Evolutionary conservation across 2,888 invertebrate species (phyloP), one percentile per base, ranked within the genome.

Genomic region (Cheiracanthium punctorium): DNA sequence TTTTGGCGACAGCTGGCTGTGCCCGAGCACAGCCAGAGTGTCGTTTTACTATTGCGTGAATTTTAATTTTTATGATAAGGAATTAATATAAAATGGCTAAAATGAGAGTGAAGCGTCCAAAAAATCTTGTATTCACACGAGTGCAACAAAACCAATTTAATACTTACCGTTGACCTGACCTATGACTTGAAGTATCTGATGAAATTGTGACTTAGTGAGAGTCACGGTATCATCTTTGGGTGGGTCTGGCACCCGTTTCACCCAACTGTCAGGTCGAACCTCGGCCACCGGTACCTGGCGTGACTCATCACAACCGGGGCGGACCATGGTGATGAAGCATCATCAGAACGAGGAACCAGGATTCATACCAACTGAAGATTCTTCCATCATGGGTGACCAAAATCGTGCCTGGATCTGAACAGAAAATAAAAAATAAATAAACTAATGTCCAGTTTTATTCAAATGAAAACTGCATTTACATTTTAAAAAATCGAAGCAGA

Each of bases 101-200:
- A n/a, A n/a, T n/a, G n/a, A n/a, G n/a, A n/a, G n/a, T n/a, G n/a
- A n/a, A n/a, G n/a, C n/a, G n/a, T n/a, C n/a, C n/a, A n/a, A n/a
- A n/a, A n/a, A n/a, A n/a, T n/a, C n/a, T n/a, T n/a, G n/a, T n/a
- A n/a, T n/a, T n/a, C n/a, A n/a, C n/a, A n/a, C n/a, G 8, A 41
- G 41, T 41, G 41, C 8, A 14, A 41, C n/a, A n/a, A n/a, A n/a
- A n/a, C n/a, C 52, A 10, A 30, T 14, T 29, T 24, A 14, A 24
- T 14, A 33, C 77, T 72, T 20, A 84, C 84, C 79, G 43, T 52
- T 43, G 28, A 76, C 65, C 69, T 88, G 82, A 41, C 73, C 82
- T 48, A 76, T 86, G 48, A 80, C 82, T 80, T 88, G 74, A 43
- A 76, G 74, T 52, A 87, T 88, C 28, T 77, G 77, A 58, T 85